Base-by-base conservation (phyloP, 2,888 invertebrate genomes). In the Macroteleia sp. region DNA sequence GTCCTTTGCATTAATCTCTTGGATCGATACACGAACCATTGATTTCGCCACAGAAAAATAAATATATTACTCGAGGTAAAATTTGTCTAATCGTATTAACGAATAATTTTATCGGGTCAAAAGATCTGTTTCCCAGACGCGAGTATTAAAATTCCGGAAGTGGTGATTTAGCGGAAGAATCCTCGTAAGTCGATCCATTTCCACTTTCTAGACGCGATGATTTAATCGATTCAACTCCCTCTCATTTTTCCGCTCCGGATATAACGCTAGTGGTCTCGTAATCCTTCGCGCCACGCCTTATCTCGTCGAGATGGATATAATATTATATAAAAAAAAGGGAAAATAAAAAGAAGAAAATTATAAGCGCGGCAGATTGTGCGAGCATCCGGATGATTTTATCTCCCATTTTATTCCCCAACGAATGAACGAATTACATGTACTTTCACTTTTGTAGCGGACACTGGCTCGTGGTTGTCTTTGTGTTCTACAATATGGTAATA, bases 371-470 rank as follows among this genome's bases (percentile, higher is more conserved):
- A 44, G 52, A 74, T 67, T 50, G 67, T 67, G 59, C 56, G 69
- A 73, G 73, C 73, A 78, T 78, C 77, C 73, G 77, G 77, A 78
- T 57, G 70, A 78, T 80, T 64, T 80, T 77, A 80, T 75, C 80
- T 80, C 30, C 34, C 64, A 61, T 44, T 74, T 78, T 70, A 81
- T 76, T 74, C 74, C 36, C 42, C 66, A 64, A 17, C 76, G 74
- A 74, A 77, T 73, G 80, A 82, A 79, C 82, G 82, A 83, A 79
- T 82, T 80, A 59, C 70, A 46, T 42, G 74, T 81, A 86, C 86
- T 86, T 86, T 86, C 86, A 86, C 85, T 86, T 86, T 86, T 79
- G 83, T 81, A 77, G 36, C 70, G 75, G 75, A 61, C 75, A 71
- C 66, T 67, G 56, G 70, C 61, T 57, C 62, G 73, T 61, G 74